These are phyloP conservation scores for Erpetoichthys calabaricus DNA, from an alignment of 2,797 vertebrate genomes.

Conservation along the genomic window DNA sequence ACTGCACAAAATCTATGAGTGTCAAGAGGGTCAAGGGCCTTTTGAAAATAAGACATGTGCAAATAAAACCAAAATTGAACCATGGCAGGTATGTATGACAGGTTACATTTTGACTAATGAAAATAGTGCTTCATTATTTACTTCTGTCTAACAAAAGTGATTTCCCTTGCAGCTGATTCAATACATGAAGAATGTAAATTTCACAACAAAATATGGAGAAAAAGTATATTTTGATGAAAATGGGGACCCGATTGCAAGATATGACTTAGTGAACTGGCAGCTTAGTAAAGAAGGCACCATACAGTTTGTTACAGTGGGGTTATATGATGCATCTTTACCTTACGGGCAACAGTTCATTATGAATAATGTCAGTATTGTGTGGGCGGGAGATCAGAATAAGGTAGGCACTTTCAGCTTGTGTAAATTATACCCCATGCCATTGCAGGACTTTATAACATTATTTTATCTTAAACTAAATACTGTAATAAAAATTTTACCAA, in stretches of 20 bases:
- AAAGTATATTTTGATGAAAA: neutral
- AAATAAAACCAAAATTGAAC: conserved; percentile 24
- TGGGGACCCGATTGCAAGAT: conserved; percentile 1
- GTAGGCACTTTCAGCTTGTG: too few relatives aligned
- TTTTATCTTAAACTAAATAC: too few relatives aligned
- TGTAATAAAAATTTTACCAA: too few relatives aligned
- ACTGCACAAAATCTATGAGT: conserved; percentile 31
- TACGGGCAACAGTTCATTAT: too few relatives aligned
- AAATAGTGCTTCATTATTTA: too few relatives aligned
- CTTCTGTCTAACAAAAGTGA: too few relatives aligned
- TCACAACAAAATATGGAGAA: neutral
- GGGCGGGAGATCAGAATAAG: neutral
- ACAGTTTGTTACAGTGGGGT: neutral
- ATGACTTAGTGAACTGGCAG: conserved; percentile 2
- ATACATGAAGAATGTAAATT: neutral
- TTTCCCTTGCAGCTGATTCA: neutral
- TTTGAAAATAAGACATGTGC: conserved; percentile 32
- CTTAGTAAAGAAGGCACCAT: neutral
- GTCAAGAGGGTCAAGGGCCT: conserved; percentile 33
- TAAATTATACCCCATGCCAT: too few relatives aligned
- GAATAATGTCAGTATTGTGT: too few relatives aligned
- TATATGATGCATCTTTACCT: neutral
- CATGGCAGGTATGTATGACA: conserved; percentile 24
- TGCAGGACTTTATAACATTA: too few relatives aligned
- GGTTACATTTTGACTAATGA: too few relatives aligned